Conservation (phyloP, 2,888 invertebrate genomes). For the Ormyrus rosae region DNA sequence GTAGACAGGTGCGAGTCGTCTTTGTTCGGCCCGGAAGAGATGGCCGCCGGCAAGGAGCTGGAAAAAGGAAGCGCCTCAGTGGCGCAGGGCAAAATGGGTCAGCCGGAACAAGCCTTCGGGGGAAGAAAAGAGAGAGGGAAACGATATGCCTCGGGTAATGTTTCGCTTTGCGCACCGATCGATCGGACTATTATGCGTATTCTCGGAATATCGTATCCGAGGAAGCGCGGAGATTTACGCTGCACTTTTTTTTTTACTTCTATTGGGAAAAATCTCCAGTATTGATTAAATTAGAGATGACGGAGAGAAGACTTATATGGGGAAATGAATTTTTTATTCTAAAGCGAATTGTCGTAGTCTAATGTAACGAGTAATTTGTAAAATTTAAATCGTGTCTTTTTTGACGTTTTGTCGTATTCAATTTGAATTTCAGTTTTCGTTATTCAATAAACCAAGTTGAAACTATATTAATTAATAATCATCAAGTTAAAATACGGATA, state of each 20-base stretch:
- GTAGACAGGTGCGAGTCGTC: slow-evolving; percentile 21
- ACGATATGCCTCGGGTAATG: slow-evolving; percentile 2
- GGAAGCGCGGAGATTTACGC: too few relatives aligned
- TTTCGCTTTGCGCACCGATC: slow-evolving; percentile 17
- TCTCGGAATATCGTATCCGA: too few relatives aligned
- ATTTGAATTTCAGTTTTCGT: too few relatives aligned
- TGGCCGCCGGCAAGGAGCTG: neutral
- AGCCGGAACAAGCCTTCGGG: neutral
- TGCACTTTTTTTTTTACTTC: too few relatives aligned
- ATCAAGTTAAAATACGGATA: too few relatives aligned
- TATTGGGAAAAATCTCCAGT: too few relatives aligned
- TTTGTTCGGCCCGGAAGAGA: slow-evolving; percentile 9
- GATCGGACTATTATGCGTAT: slow-evolving; percentile 2
- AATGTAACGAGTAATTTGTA: neutral
- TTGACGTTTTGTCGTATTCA: too few relatives aligned
- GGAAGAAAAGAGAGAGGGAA: neutral
- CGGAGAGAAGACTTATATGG: too few relatives aligned
- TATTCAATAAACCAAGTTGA: too few relatives aligned
- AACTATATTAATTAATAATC: too few relatives aligned
- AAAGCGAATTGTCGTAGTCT: neutral
- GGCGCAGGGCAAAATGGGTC: slow-evolving; percentile 11
- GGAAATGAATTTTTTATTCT: neutral
- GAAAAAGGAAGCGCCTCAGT: neutral
- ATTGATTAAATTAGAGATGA: too few relatives aligned
- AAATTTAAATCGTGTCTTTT: too few relatives aligned